Evolutionary conservation across 30 jellyfish, hydroid and myxozoan genomes (phyloP).

Genomic region (Calvadosia cruxmelitensis): DNA sequence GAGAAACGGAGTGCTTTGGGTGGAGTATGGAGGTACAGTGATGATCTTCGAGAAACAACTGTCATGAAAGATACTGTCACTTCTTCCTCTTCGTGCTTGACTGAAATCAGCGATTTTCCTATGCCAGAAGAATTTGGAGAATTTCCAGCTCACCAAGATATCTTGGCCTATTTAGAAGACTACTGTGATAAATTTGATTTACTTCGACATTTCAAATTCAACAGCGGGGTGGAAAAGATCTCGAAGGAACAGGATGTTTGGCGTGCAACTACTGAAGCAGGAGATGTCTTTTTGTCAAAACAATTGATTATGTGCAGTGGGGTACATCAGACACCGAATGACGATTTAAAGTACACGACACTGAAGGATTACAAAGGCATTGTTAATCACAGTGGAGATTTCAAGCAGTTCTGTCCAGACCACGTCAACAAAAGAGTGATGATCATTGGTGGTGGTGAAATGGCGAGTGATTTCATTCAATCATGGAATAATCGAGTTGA

Average conservation of each 20-base stretch:
- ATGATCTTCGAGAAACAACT: slow-evolving; percentile 44
- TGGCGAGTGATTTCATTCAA: slow-evolving; percentile 72
- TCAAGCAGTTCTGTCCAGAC: slow-evolving; percentile 33
- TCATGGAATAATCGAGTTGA: slow-evolving; percentile 30
- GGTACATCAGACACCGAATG: slow-evolving; percentile 57
- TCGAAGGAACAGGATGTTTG: slow-evolving; percentile 24
- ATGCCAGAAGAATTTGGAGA: slow-evolving; percentile 82
- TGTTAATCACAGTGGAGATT: slow-evolving; percentile 56
- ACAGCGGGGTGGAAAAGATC: slow-evolving; percentile 40
- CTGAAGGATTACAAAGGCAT: slow-evolving; percentile 54
- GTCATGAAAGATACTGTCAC: slow-evolving; percentile 61
- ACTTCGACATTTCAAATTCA: slow-evolving; percentile 31
- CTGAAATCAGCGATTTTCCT: slow-evolving; percentile 89
- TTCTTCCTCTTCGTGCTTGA: slow-evolving; percentile 60
- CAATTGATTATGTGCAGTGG: slow-evolving; percentile 57
- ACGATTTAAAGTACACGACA: slow-evolving; percentile 6
- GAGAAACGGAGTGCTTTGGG: slow-evolving; percentile 67
- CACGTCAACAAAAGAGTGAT: slow-evolving; percentile 40
- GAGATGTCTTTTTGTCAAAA: slow-evolving; percentile 26
- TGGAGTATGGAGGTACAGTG: slow-evolving; percentile 77
- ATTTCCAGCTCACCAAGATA: slow-evolving; percentile 69
- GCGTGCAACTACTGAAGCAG: slow-evolving; percentile 26
- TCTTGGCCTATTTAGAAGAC: slow-evolving; percentile 29
- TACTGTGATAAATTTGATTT: slow-evolving; percentile 34
- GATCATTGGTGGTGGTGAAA: slow-evolving; percentile 88